These are phyloP conservation scores for Drosophila neotestacea DNA, from an alignment of 2,888 invertebrate genomes.

Conservation along the genomic window DNA sequence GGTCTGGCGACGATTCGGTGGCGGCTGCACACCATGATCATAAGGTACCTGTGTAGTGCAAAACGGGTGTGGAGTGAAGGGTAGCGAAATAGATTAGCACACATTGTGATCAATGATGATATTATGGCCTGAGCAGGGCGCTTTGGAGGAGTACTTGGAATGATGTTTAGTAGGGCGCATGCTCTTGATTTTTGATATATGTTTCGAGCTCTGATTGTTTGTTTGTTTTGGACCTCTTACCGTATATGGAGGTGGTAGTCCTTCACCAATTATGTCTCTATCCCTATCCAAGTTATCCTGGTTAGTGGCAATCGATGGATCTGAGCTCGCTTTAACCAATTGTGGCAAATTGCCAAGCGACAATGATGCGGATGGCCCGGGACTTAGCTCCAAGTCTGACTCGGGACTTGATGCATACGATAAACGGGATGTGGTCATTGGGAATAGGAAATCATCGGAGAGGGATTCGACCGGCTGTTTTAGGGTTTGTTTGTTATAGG, in stretches of 20 bases:
- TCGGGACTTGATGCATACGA: constrained; percentile 98
- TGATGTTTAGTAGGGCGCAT: constrained; percentile 59
- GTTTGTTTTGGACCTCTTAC: constrained; percentile 86
- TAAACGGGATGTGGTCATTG: constrained; percentile 97
- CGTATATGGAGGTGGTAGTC: constrained; percentile 94
- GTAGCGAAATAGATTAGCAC: constrained; percentile 66
- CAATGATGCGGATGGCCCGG: constrained; percentile 88
- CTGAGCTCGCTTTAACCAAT: constrained; percentile 94
- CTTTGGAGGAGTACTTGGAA: constrained; percentile 18
- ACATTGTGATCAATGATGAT: constrained; percentile 29
- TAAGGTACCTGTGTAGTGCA: constrained; percentile 83
- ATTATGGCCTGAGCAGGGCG: constrained; percentile 28
- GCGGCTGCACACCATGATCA: constrained; percentile 82
- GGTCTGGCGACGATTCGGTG: constrained; percentile 84
- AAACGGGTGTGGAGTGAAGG: constrained; percentile 44
- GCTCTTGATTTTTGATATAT: constrained; percentile 39
- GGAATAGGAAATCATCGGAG: constrained; percentile 99
- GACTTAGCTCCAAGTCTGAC: constrained; percentile 96
- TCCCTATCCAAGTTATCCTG: constrained; percentile 92
- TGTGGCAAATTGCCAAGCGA: constrained; percentile 87
- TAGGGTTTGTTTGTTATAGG: constrained; percentile 77
- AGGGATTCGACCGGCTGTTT: constrained; percentile 96
- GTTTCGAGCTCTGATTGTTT: constrained; percentile 28
- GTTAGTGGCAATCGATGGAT: constrained; percentile 97
- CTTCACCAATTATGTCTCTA: constrained; percentile 87